A percentile compares a stretch with the other conserved stretches of the same genome.
Evolutionary conservation across 2,888 invertebrate genomes (phyloP).

Genomic region (Didymodactylos carnosus): DNA sequence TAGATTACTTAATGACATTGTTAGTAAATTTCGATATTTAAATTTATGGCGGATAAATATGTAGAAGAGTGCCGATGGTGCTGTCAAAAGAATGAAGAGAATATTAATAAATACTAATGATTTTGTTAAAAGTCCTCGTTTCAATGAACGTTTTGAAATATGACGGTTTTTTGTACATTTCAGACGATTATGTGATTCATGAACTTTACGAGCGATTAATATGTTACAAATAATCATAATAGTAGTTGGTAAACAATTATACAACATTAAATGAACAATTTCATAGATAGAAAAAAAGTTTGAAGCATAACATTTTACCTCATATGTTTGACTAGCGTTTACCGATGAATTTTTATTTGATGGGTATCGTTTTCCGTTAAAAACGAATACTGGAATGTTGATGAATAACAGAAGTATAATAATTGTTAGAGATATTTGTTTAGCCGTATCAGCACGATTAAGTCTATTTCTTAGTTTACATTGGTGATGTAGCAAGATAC

Average conservation of each 20-base stretch:
- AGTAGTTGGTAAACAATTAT: neutral
- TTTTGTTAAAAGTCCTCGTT: neutral
- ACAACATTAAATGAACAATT: neutral
- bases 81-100: neutral
- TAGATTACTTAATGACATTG: neutral
- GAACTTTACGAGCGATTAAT: neutral
- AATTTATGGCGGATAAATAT: neutral
- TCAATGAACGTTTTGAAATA: neutral
- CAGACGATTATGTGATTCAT: neutral
- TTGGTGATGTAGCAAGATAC: neutral
- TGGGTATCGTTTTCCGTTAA: neutral
- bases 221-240: neutral
- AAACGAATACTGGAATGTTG: neutral
- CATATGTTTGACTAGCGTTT: too few species aligned
- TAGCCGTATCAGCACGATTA: neutral
- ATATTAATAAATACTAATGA: neutral
- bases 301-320: neutral
- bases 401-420: neutral
- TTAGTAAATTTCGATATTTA: neutral
- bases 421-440: neutral
- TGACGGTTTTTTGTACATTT: neutral
- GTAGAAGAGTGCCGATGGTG: neutral
- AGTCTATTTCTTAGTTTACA: neutral
- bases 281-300: neutral
- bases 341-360: too few species aligned